Evolutionary conservation across 2,797 vertebrate species (phyloP), one percentile per base, ranked within the genome.

Genomic region (Alfaro cultratus): DNA sequence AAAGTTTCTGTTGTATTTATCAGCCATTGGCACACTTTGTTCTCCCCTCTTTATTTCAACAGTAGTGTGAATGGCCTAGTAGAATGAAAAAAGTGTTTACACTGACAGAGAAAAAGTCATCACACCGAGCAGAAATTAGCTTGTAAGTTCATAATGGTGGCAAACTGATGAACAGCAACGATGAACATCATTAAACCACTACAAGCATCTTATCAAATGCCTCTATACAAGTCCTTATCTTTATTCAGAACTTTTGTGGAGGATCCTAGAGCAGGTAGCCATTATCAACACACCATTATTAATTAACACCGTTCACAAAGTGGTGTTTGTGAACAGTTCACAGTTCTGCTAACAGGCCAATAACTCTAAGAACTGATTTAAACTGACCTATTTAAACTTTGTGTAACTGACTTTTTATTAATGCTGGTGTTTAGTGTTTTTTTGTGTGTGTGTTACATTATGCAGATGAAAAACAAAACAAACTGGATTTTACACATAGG

Each of bases 61-160:
- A 85, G 82, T 34, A 2, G 92, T 88, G 91, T 93, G 89, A 94
- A 92, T 86, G 86, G 88, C 79, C 41, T 64, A 55, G 39, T 29
- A 80, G 76, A 85, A 79, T 47, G 83, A 86, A 80, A 89, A 86
- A 85, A 79, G 78, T 88, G 89, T 89, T 86, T 87, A 79, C 86
- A 86, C 75, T 91, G 88, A 90, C 81, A 85, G 83, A 83, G 89
- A 92, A 92, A 93, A 90, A 85, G 85, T 77, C 80, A 75, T 91
- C 86, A 87, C 90, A 92, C 91, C 87, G 83, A 87, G 76, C 39
- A 80, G 83, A 43, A 43, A 43, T 43, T 43, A 21, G 15, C 21
- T 74, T 64, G 13, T 1, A 29, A 12, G 11, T 34, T 29, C 55
- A 34, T n/a, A 41, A 26, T 57, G 51, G 10, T 18, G 23, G 16